These are phyloP conservation scores for Panthera uncia DNA, from an alignment of 2,113 vertebrate genomes.

Conservation along the genomic window DNA sequence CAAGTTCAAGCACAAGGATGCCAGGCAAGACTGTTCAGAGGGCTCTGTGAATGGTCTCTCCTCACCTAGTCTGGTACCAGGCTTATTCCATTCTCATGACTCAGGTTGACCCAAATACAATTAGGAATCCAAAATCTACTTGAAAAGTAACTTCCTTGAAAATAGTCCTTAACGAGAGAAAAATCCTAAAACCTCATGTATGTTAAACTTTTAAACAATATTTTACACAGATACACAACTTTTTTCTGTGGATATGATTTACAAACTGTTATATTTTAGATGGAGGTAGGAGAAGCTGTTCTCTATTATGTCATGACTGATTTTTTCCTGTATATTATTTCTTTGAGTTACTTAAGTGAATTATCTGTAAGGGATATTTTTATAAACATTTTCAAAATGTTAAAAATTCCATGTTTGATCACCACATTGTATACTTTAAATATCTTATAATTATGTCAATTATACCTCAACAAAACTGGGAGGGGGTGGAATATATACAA, in stretches of 20 bases:
- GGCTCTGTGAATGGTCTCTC: background rate
- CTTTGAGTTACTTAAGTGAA: background rate
- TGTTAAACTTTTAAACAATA: background rate
- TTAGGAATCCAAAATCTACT: background rate
- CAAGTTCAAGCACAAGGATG: background rate
- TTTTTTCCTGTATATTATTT: background rate
- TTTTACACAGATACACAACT: background rate
- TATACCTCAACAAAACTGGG: background rate
- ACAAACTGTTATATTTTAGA: background rate
- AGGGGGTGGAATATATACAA: background rate
- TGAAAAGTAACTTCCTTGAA: background rate
- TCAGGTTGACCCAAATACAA: background rate
- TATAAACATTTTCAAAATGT: background rate
- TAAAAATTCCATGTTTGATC: background rate
- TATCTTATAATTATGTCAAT: background rate
- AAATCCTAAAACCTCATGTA: background rate
- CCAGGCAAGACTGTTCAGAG: background rate
- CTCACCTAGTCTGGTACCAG: background rate
- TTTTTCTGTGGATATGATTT: background rate
- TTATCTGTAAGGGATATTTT: background rate
- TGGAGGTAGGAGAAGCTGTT: background rate
- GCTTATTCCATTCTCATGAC: background rate
- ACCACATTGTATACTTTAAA: background rate
- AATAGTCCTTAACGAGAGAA: background rate
- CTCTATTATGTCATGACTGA: background rate